Evolutionary conservation across 2,888 invertebrate genomes (phyloP), one percentile per base, ranked within the genome.

Genomic region (Tachina fera): DNA sequence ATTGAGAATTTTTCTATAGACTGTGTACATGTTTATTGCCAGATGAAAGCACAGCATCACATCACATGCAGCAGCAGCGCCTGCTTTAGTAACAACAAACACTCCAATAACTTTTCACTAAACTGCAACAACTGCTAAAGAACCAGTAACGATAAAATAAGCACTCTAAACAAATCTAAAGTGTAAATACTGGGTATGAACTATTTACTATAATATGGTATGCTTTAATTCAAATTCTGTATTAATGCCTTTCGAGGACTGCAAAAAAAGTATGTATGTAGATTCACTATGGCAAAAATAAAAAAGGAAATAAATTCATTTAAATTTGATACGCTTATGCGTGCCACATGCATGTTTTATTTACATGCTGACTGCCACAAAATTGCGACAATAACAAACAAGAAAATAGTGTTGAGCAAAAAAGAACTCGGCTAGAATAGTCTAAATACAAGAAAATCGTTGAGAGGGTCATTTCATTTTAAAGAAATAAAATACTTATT

Each of bases 301-400:
- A n/a, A 79, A 67, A 83, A 56, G 16, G 56, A 77, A 81, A 84
- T 84, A 81, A 84, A 88, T 88, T 87, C 84, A 87, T 87, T 88
- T 87, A 84, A 89, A 89, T 88, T 89, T 88, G 88, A 89, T 89
- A 89, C 88, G 89, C 86, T 87, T 88, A 87, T 89, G 88, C 88
- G 89, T 89, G 89, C 88, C 83, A 86, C 88, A 88, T 88, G 86
- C 87, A 88, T 82, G 82, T 76, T 84, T 72, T 84, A 87, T 81
- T 84, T 84, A 86, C 85, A 84, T 81, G 81, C 81, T 83, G 83
- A 77, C 76, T 80, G 85, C 82, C 79, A 84, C 79, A 85, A 82
- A 71, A 83, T 77, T 80, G 83, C 81, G 81, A 83, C 81, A 83
- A 86, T 74, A 83, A 70, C 71, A 74, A 83, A 79, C 51, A 74